These are phyloP conservation scores for Leptosomus discolor DNA, from an alignment of 2,113 vertebrate genomes.

Conservation along the genomic window DNA sequence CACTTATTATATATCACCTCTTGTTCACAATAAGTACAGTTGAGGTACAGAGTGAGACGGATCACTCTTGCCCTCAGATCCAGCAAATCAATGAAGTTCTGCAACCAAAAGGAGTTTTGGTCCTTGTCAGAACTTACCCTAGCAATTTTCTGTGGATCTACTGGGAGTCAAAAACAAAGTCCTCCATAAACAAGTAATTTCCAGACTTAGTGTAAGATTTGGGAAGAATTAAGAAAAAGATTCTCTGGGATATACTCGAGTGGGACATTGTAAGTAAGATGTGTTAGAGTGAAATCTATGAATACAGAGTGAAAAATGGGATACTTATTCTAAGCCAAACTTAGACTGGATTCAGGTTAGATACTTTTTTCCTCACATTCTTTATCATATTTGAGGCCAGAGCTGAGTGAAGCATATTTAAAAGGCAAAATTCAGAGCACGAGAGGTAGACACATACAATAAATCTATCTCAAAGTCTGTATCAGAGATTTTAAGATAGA, in stretches of 20 bases:
- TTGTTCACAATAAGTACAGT: background rate
- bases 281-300: background rate
- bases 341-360: background rate
- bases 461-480: background rate
- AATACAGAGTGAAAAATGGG: background rate
- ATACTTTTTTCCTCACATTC: background rate
- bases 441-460: background rate
- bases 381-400: background rate
- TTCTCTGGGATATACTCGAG: background rate
- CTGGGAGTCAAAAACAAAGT: background rate
- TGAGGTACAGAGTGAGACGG: background rate
- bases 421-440: background rate
- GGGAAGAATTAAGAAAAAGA: background rate
- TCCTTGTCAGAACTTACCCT: background rate
- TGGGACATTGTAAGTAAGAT: background rate
- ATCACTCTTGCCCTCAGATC: background rate
- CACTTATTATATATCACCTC: background rate
- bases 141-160: background rate
- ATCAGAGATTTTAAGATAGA: background rate
- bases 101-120: background rate
- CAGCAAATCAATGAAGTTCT: background rate
- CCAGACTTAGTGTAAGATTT: background rate
- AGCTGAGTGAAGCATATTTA: background rate
- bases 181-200: background rate
- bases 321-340: background rate